Percentiles rank a stretch among this genome's conserved stretches.
Evolutionary conservation across 2,113 vertebrate genomes (phyloP).

Genomic region (Capreolus pygargus): DNA sequence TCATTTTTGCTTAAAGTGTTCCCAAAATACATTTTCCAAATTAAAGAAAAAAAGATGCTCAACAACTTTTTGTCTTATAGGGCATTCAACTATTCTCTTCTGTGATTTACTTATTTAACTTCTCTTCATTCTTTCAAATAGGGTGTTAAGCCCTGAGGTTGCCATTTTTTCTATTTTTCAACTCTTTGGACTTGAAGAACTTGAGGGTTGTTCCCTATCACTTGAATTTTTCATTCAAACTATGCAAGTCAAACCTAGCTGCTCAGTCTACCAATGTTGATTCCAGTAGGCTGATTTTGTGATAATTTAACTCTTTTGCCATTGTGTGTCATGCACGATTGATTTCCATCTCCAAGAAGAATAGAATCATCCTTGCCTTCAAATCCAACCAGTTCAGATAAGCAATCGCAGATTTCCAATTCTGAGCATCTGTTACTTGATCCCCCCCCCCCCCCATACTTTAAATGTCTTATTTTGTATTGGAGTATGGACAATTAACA

Average conservation of each 20-base stretch:
- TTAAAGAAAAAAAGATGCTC: not conserved
- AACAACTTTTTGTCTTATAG: not conserved
- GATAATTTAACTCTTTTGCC: not conserved
- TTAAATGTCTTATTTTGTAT: not conserved
- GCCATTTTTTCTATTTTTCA: not conserved
- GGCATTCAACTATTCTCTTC: not conserved
- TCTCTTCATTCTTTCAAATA: not conserved
- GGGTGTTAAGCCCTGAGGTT: not conserved
- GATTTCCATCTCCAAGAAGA: not conserved
- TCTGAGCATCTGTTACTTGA: not conserved
- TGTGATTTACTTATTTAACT: not conserved
- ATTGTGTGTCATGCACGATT: not conserved
- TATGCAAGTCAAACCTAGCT: not conserved
- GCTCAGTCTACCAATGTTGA: not conserved
- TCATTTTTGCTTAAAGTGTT: not conserved
- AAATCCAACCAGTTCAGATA: not conserved
- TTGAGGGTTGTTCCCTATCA: not conserved
- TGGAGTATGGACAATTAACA: not conserved
- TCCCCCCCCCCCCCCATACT: fast-evolving
- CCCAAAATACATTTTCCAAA: not conserved
- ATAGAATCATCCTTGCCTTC: not conserved
- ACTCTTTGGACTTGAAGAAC: not conserved
- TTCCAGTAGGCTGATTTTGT: not conserved
- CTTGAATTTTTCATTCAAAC: not conserved
- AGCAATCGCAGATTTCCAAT: not conserved